Conservation (phyloP, 2,888 invertebrate species). For the Tenodera sinensis region DNA sequence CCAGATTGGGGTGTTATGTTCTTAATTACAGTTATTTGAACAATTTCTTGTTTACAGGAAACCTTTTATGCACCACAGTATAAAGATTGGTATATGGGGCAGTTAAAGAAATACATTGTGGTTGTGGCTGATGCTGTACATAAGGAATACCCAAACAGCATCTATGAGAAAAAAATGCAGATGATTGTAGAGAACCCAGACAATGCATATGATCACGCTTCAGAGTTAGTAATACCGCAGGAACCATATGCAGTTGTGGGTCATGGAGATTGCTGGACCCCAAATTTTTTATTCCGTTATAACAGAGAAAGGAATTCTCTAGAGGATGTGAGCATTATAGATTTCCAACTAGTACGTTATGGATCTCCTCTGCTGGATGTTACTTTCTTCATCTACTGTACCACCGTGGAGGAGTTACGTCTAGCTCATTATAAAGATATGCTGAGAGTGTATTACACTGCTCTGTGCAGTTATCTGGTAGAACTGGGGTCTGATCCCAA, state of each 20-base stretch:
- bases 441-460: constrained; percentile 58
- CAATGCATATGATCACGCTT: constrained; percentile 41
- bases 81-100: constrained; percentile 56
- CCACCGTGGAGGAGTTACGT: constrained; percentile 50
- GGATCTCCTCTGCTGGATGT: constrained; percentile 22
- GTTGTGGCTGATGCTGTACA: constrained; percentile 61
- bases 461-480: constrained; percentile 51
- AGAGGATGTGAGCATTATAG: constrained; percentile 58
- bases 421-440: constrained; percentile 57
- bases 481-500: constrained; percentile 59
- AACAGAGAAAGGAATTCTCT: constrained; percentile 37
- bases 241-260: constrained; percentile 53
- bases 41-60: constrained; percentile 44
- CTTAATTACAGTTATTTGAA: not conserved
- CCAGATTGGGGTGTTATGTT: too few species aligned
- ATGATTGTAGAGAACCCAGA: constrained; percentile 43
- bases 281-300: constrained; percentile 63
- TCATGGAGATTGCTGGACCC: constrained; percentile 73
- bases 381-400: constrained; percentile 18
- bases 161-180: constrained; percentile 55
- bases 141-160: constrained; percentile 57
- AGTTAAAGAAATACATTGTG: constrained; percentile 50
- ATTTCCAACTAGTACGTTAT: constrained; percentile 62
- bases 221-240: constrained; percentile 40
- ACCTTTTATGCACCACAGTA: constrained; percentile 55